These are phyloP conservation scores for Chromis chromis DNA, from an alignment of 2,797 vertebrate species.

Conservation along the genomic window DNA sequence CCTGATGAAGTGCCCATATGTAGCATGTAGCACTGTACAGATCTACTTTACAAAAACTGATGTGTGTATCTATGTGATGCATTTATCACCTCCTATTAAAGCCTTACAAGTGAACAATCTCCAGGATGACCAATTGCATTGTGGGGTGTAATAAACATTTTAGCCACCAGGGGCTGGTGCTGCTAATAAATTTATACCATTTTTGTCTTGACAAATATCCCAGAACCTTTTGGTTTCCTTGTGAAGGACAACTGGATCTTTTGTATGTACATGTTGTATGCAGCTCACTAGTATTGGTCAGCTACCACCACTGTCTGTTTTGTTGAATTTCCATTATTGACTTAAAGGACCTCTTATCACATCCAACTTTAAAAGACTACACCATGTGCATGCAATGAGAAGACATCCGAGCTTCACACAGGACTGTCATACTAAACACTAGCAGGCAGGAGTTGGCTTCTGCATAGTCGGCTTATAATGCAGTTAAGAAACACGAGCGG, in stretches of 20 bases:
- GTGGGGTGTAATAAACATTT: background rate
- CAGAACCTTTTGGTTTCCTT: background rate
- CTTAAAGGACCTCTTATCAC: conserved; percentile 44
- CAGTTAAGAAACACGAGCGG: background rate
- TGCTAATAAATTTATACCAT: background rate
- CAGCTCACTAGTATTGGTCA: background rate
- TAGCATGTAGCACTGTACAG: too few relatives aligned
- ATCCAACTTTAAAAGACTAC: conserved; percentile 6
- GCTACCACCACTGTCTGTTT: conserved; percentile 16
- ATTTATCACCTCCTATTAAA: background rate
- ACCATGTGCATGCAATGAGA: conserved; percentile 23
- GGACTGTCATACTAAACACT: background rate
- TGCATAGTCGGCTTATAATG: background rate
- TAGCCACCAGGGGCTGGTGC: conserved; percentile 8
- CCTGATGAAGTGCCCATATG: too few relatives aligned
- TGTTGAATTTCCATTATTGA: conserved; percentile 63
- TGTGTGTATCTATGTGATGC: background rate
- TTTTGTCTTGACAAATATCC: background rate
- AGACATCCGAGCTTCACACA: background rate
- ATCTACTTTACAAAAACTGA: too few relatives aligned
- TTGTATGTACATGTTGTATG: conserved; percentile 12
- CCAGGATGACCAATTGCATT: background rate
- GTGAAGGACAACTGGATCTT: background rate
- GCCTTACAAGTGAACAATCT: background rate
- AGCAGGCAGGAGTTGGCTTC: background rate